Evolutionary conservation across 2,113 vertebrate genomes (phyloP).

Genomic region (Carassius auratus): DNA sequence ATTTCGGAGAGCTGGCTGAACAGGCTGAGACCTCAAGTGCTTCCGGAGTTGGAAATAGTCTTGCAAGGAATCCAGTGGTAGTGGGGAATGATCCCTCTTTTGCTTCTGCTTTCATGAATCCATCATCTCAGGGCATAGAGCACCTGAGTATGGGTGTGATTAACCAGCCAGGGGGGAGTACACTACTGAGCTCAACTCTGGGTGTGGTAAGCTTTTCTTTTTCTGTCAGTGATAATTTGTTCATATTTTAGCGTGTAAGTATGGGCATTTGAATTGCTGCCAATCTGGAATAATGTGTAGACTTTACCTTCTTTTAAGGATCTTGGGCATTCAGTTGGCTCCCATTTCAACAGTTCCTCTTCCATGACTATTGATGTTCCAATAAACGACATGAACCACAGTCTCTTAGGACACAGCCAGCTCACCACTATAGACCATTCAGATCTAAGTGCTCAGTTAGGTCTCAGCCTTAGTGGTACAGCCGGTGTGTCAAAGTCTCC

Average conservation of each 20-base stretch:
- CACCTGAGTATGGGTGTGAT: conserved; percentile 82
- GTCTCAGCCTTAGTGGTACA: conserved; percentile 83
- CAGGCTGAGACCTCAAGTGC: conserved; percentile 74
- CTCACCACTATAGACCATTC: conserved; percentile 93
- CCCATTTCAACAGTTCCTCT: conserved; percentile 86
- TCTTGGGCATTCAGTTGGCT: conserved; percentile 85
- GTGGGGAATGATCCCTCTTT: conserved; percentile 79
- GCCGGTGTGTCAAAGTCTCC: conserved; percentile 79
- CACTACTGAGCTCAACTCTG: conserved; percentile 72
- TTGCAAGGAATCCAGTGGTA: conserved; percentile 76
- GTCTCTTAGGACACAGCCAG: conserved; percentile 83
- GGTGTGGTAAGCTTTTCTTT: conserved; percentile 66
- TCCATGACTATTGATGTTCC: conserved; percentile 88
- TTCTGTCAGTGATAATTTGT: neutral
- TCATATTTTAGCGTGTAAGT: neutral
- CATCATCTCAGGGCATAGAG: conserved; percentile 77
- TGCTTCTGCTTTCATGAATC: conserved; percentile 74
- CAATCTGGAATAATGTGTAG: neutral
- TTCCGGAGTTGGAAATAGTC: conserved; percentile 57
- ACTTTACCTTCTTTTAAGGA: conserved; percentile 71
- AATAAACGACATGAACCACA: conserved; percentile 82
- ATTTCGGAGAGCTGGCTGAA: conserved; percentile 86
- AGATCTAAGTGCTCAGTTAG: conserved; percentile 88
- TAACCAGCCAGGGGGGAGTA: conserved; percentile 79
- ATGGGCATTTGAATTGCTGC: neutral